These are phyloP conservation scores for Varroa destructor DNA, from an alignment of 1,140 invertebrate genomes.

Conservation along the genomic window DNA sequence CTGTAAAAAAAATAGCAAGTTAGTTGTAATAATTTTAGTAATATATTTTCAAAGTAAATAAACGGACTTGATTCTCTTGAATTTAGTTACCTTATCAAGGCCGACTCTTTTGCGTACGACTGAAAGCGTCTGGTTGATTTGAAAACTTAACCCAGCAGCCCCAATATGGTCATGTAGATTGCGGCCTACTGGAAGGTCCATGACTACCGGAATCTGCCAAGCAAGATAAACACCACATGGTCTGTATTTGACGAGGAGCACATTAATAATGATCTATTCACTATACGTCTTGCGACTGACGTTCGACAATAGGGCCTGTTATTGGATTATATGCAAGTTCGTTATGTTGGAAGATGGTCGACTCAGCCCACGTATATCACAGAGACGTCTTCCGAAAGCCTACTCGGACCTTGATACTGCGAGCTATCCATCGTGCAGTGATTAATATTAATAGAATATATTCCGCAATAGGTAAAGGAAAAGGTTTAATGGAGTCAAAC, in stretches of 20 bases:
- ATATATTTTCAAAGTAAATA: neutral
- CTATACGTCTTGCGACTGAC: neutral
- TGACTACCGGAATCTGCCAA: constrained; percentile 36
- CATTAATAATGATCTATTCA: neutral
- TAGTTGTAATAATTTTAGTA: neutral
- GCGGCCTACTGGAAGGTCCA: constrained; percentile 41
- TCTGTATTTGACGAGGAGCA: neutral
- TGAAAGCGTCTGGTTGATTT: constrained; percentile 61
- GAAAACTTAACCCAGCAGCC: constrained; percentile 64
- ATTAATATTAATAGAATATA: too few relatives aligned
- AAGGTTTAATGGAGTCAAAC: too few relatives aligned
- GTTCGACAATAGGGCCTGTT: neutral
- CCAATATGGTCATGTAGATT: constrained; percentile 54
- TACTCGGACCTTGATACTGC: too few relatives aligned
- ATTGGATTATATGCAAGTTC: neutral
- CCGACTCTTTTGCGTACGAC: constrained; percentile 46
- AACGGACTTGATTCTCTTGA: constrained; percentile 60
- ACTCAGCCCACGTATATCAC: too few relatives aligned
- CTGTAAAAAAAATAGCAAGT: too few relatives aligned
- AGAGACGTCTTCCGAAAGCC: too few relatives aligned
- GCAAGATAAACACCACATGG: neutral
- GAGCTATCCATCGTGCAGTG: too few relatives aligned
- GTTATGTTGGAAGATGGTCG: neutral
- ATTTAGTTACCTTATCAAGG: constrained; percentile 39
- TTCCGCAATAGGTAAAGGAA: too few relatives aligned